Conservation (phyloP, 1,140 invertebrate genomes). For the Zaprionus ghesquierei region DNA sequence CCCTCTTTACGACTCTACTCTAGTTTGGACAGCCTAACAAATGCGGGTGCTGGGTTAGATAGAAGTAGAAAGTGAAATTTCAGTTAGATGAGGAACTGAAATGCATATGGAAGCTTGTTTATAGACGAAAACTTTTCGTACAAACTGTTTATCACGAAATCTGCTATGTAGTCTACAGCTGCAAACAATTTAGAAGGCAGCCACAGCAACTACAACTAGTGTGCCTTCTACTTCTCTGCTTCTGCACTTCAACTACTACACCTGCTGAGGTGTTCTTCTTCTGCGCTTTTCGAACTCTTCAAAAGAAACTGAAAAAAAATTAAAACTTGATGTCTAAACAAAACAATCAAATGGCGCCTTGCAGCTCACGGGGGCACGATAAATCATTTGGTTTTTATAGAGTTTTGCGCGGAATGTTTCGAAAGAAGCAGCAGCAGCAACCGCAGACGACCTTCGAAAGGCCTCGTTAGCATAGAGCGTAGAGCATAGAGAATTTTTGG, state of each 20-base stretch:
- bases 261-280: constrained; percentile 12
- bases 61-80: constrained; percentile 12
- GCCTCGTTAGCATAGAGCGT: constrained; percentile 32
- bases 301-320: constrained; percentile 4
- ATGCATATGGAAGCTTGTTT: background rate
- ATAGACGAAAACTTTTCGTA: background rate
- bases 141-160: constrained; percentile 28
- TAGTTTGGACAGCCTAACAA: constrained; percentile 9
- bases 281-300: constrained; percentile 2
- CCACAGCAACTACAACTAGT: background rate
- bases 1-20: background rate
- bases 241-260: constrained; percentile 16
- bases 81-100: constrained; percentile 1
- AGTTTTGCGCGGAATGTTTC: constrained; percentile 1
- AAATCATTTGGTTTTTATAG: constrained; percentile 19
- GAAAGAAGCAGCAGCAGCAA: background rate
- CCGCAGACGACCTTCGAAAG: constrained; percentile 21
- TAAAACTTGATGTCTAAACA: constrained; percentile 32
- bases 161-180: constrained; percentile 21
- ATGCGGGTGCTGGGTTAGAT: constrained; percentile 22
- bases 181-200: constrained; percentile 12
- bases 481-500: constrained; percentile 5
- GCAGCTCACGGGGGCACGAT: background rate
- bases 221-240: background rate
- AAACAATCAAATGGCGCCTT: constrained; percentile 29